These are phyloP conservation scores for Ramphastos sulfuratus DNA, from an alignment of 2,113 vertebrate species.

Conservation along the genomic window DNA sequence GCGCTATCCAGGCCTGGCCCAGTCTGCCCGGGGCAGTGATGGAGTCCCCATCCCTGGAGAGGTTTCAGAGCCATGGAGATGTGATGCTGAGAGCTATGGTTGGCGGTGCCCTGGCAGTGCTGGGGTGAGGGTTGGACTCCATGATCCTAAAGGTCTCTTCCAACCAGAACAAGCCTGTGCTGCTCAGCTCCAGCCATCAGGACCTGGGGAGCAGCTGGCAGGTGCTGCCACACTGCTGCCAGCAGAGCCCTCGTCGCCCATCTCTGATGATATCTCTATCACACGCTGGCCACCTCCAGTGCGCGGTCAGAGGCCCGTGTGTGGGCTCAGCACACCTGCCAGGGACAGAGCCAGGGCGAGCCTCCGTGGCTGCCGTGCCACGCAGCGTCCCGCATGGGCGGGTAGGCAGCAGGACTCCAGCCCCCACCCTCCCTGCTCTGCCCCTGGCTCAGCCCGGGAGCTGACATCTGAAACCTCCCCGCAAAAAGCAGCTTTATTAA, in stretches of 20 bases:
- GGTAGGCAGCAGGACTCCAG: rapidly evolving
- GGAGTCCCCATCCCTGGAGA: neutral
- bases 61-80: too few relatives aligned
- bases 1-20: neutral
- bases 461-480: conserved; percentile 50
- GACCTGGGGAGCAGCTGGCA: neutral
- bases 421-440: neutral
- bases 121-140: neutral
- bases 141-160: neutral
- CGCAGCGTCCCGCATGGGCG: neutral
- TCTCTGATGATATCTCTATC: rapidly evolving
- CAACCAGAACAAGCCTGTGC: neutral
- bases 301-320: rapidly evolving
- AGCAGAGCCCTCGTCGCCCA: neutral
- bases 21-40: neutral
- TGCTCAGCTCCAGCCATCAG: neutral
- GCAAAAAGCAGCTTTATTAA: conserved; percentile 24
- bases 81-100: too few relatives aligned
- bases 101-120: too few relatives aligned
- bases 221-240: neutral
- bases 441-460: neutral
- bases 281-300: rapidly evolving
- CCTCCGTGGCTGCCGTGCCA: neutral
- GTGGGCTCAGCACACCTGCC: rapidly evolving
- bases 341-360: rapidly evolving